Evolutionary conservation across 2,797 vertebrate species (phyloP).

Genomic region (Bradypodion pumilum): DNA sequence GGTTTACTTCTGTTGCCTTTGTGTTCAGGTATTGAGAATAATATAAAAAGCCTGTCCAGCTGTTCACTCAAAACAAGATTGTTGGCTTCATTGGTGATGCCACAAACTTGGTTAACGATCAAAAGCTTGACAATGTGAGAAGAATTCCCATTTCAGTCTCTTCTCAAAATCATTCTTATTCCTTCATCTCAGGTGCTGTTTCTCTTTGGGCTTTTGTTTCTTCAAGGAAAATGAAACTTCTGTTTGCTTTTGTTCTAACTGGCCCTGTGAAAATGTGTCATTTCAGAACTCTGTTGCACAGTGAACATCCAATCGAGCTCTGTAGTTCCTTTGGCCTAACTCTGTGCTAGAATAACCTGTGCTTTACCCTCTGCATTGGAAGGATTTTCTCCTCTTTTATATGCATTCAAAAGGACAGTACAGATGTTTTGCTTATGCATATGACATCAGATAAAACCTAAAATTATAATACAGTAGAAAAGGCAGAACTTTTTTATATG

Average conservation of each 20-base stretch:
- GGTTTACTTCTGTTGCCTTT: not conserved
- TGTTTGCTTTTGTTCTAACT: not conserved
- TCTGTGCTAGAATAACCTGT: constrained; percentile 88
- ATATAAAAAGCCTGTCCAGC: fast-evolving
- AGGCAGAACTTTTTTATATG: too few relatives aligned
- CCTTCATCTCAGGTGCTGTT: too few relatives aligned
- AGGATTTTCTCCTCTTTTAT: constrained; percentile 75
- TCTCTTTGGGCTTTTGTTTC: too few relatives aligned
- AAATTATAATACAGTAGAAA: too few relatives aligned
- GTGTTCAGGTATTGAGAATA: not conserved
- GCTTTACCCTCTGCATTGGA: constrained; percentile 89
- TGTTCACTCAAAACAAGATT: not conserved
- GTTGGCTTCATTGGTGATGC: not conserved
- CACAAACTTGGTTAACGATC: too few relatives aligned
- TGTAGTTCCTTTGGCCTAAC: constrained; percentile 80
- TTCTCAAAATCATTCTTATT: too few relatives aligned
- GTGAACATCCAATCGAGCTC: constrained; percentile 84
- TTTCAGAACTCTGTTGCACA: constrained; percentile 60
- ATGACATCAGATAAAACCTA: too few relatives aligned
- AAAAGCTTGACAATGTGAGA: not conserved
- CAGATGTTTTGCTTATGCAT: constrained; percentile 43
- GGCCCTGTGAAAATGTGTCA: too few relatives aligned
- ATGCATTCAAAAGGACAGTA: constrained; percentile 91
- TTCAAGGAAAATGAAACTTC: too few relatives aligned
- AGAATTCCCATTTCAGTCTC: not conserved